A percentile compares a stretch with the other conserved stretches of the same genome.
Conservation (phyloP, 1,140 invertebrate species). For the Scylla paramamosain region DNA sequence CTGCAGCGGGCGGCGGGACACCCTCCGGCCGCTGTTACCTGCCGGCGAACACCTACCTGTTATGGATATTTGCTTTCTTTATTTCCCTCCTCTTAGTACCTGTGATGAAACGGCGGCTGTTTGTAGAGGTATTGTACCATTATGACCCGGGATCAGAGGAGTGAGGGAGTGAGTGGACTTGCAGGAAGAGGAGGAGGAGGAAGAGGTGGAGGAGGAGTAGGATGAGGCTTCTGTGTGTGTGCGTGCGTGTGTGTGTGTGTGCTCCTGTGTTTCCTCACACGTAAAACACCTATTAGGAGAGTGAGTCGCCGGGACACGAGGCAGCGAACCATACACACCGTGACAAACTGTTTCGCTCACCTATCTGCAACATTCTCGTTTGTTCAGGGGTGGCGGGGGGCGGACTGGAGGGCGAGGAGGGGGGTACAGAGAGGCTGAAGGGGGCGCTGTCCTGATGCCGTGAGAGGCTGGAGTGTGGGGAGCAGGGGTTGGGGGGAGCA, state of each 20-base stretch:
- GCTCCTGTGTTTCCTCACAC: constrained; percentile 5
- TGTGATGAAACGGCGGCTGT: constrained; percentile 18
- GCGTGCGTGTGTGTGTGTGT: constrained; percentile 12
- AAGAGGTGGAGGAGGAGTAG: too few relatives aligned
- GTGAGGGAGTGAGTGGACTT: not conserved
- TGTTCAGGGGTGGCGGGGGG: not conserved
- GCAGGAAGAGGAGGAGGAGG: too few relatives aligned
- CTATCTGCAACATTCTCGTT: not conserved
- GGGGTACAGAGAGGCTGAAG: not conserved
- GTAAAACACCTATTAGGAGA: constrained; percentile 67
- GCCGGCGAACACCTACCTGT: not conserved
- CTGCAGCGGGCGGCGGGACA: not conserved
- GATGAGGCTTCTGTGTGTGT: too few relatives aligned
- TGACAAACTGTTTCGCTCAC: not conserved
- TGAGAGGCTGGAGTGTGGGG: not conserved
- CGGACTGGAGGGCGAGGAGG: not conserved
- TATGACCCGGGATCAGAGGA: not conserved
- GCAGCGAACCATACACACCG: constrained; percentile 51
- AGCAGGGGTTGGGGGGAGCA: not conserved
- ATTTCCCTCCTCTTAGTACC: not conserved
- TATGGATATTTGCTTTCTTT: constrained; percentile 5
- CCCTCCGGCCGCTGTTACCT: constrained; percentile 3
- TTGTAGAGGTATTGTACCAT: not conserved
- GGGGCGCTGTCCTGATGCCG: not conserved
- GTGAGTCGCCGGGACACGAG: constrained; percentile 44